phyloP scores from a whole-genome alignment of 2,888 invertebrate species.

The Patella pellucida region DNA sequence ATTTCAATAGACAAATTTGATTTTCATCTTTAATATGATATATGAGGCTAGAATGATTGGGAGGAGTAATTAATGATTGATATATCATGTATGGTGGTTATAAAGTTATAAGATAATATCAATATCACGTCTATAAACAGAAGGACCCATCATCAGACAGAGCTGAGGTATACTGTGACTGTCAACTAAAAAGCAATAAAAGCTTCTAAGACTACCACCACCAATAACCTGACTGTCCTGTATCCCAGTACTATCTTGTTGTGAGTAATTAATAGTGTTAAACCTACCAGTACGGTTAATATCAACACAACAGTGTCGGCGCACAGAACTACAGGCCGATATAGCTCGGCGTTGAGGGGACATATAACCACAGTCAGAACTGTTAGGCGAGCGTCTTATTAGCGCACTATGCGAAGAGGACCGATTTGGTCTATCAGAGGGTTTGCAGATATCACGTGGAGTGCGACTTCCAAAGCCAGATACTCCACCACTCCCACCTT shows the following conservation, averaged over 20 bases:
- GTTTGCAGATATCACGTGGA: constrained; percentile 64
- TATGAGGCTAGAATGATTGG: too few relatives aligned
- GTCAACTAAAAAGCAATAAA: background rate
- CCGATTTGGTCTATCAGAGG: constrained; percentile 58
- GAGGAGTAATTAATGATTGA: too few relatives aligned
- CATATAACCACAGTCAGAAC: constrained; percentile 62
- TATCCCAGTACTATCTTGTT: constrained; percentile 33
- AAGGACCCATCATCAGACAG: constrained; percentile 12
- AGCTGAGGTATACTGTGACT: constrained; percentile 1
- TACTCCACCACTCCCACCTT: constrained; percentile 60
- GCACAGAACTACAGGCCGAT: constrained; percentile 65
- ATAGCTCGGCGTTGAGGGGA: constrained; percentile 62
- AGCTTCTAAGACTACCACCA: background rate
- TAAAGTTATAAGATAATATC: background rate
- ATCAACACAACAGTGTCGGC: constrained; percentile 66
- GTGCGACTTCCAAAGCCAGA: constrained; percentile 65
- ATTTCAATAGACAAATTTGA: too few relatives aligned
- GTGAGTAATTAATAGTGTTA: constrained; percentile 40
- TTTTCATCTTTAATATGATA: too few relatives aligned
- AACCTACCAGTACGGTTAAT: constrained; percentile 61
- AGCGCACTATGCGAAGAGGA: constrained; percentile 65
- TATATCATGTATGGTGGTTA: too few relatives aligned
- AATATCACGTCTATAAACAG: constrained; percentile 10
- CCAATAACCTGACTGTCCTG: background rate
- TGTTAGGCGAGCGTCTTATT: constrained; percentile 60